Evolutionary conservation across 2,888 invertebrate species (phyloP).

Genomic region (Polyommatus iphigenia): DNA sequence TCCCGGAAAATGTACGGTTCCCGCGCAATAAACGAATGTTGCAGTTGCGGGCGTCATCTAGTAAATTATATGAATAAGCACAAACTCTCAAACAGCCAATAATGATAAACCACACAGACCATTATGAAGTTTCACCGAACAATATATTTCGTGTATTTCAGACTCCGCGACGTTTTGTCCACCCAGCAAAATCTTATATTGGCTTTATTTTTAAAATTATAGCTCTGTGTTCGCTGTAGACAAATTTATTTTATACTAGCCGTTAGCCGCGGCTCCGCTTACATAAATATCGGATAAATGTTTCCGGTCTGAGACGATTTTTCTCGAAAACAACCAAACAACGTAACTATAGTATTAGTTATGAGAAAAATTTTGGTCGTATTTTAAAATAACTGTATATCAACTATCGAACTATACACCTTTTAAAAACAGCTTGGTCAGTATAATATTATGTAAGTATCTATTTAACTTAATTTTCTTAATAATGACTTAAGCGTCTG

Average conservation of each 20-base stretch:
- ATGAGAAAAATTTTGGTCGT: too few species aligned
- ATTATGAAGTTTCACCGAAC: conserved; percentile 6
- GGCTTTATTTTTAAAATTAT: conserved; percentile 20
- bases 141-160: conserved; percentile 11
- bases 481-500: too few species aligned
- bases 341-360: neutral
- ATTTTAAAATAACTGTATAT: neutral
- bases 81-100: neutral
- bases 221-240: conserved; percentile 3
- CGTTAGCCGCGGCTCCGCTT: neutral
- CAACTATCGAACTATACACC: neutral
- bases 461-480: too few species aligned
- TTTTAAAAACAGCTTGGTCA: neutral
- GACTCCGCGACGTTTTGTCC: neutral
- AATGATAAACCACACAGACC: neutral
- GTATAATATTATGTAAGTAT: too few species aligned
- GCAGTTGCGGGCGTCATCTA: too few species aligned
- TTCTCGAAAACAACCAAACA: neutral
- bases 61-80: neutral
- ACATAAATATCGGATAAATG: conserved; percentile 16
- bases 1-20: too few species aligned
- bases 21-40: too few species aligned
- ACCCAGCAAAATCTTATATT: conserved; percentile 10
- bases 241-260: conserved; percentile 20
- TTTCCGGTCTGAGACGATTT: conserved; percentile 6